Evolutionary conservation across 2,888 invertebrate species (phyloP).

Genomic region (Meiosimyza decipiens): DNA sequence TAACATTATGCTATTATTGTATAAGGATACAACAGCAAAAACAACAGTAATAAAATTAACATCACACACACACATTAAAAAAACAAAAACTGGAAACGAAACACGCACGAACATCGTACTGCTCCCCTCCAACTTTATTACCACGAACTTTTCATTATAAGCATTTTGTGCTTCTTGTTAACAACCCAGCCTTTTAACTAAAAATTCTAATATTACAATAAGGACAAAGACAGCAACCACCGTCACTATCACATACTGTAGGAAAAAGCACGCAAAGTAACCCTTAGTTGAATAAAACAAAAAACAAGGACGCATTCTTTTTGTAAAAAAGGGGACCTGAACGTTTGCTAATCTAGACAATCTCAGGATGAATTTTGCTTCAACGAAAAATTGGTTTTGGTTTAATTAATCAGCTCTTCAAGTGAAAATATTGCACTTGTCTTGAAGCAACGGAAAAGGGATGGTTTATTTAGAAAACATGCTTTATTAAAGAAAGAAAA

Average conservation of each 20-base stretch:
- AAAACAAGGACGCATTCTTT: neutral
- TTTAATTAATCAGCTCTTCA: too few species aligned
- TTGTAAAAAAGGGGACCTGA: neutral
- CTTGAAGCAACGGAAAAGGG: too few species aligned
- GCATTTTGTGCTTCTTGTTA: too few species aligned
- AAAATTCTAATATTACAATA: conserved; percentile 6
- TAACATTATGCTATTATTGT: conserved; percentile 23
- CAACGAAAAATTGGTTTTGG: too few species aligned
- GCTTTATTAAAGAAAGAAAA: too few species aligned
- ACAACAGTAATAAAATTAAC: conserved; percentile 9
- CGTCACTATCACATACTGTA: neutral
- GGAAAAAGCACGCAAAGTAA: too few species aligned
- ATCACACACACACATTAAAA: conserved; percentile 27
- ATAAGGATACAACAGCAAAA: conserved; percentile 23
- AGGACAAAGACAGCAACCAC: conserved; percentile 14
- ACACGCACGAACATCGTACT: conserved; percentile 4
- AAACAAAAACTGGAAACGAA: neutral
- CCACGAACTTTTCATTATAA: too few species aligned
- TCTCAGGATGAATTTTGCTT: too few species aligned
- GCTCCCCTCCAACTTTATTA: conserved; percentile 3
- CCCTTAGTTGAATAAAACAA: too few species aligned
- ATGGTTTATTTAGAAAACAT: too few species aligned
- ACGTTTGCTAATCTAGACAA: too few species aligned
- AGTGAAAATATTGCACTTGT: too few species aligned
- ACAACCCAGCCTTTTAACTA: conserved; percentile 13